These are phyloP conservation scores for Peucedramus taeniatus DNA, from an alignment of 2,113 vertebrate genomes.

Conservation along the genomic window DNA sequence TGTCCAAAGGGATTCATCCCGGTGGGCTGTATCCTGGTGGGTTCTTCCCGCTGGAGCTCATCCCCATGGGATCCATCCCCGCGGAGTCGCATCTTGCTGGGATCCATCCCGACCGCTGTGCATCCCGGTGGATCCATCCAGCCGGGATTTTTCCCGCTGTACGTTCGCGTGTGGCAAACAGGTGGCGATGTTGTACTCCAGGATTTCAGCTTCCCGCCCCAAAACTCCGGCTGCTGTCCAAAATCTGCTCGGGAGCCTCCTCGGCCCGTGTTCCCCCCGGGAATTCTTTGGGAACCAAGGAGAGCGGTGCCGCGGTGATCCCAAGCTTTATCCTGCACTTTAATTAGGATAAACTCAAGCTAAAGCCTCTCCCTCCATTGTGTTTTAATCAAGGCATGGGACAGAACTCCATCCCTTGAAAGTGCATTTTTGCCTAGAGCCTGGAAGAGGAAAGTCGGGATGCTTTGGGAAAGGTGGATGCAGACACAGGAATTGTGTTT, in stretches of 20 bases:
- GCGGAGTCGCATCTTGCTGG: accelerated
- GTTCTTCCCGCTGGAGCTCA: background rate
- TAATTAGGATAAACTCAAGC: background rate
- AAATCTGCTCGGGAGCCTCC: background rate
- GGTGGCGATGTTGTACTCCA: constrained; percentile 67
- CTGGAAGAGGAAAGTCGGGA: background rate
- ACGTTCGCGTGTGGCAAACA: constrained; percentile 22
- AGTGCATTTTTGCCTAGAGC: accelerated
- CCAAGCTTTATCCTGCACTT: background rate
- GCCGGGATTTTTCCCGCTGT: background rate
- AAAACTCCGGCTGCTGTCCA: background rate
- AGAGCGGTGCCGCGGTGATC: background rate
- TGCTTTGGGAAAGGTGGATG: background rate
- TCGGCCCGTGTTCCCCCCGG: accelerated
- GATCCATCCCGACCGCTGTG: accelerated
- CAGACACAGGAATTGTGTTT: background rate
- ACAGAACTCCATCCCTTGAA: background rate
- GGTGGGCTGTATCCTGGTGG: accelerated
- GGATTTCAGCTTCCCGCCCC: background rate
- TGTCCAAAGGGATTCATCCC: background rate
- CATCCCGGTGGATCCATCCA: background rate
- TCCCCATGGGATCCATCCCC: accelerated
- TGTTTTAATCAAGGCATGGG: background rate
- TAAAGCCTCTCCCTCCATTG: background rate
- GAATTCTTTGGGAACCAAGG: background rate